phyloP scores from a whole-genome alignment of 2,797 vertebrate species.

The Acanthurus lineatus region DNA sequence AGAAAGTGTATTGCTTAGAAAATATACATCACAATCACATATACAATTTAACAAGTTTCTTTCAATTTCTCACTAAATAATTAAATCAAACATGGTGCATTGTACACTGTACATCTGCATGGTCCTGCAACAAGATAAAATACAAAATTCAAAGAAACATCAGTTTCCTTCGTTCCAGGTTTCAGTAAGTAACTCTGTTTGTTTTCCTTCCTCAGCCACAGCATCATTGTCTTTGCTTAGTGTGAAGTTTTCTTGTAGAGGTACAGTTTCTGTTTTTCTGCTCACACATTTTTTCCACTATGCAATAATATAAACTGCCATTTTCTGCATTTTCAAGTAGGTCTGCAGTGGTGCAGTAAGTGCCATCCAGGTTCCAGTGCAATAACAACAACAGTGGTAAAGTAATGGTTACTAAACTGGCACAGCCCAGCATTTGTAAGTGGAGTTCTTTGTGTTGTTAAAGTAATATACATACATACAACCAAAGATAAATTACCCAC shows the following conservation, averaged over 20 bases:
- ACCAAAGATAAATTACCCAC: background rate
- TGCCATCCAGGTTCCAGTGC: constrained; percentile 62
- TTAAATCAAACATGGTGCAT: constrained; percentile 51
- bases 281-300: constrained; percentile 7
- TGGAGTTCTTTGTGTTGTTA: constrained; percentile 1
- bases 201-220: constrained; percentile 1
- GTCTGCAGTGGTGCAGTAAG: constrained; percentile 31
- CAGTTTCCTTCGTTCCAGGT: constrained; percentile 4
- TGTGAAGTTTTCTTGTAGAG: constrained; percentile 10
- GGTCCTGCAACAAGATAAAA: constrained; percentile 32
- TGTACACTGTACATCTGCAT: constrained; percentile 19
- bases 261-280: constrained; percentile 1
- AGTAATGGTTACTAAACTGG: constrained; percentile 30
- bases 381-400: constrained; percentile 41
- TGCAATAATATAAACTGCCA: background rate
- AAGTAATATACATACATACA: background rate
- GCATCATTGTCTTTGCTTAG: background rate
- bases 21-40: background rate
- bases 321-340: constrained; percentile 56
- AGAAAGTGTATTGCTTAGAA: constrained; percentile 20
- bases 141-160: constrained; percentile 8
- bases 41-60: background rate
- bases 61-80: background rate
- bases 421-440: background rate
- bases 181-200: constrained; percentile 6